phyloP scores from a whole-genome alignment of 2,888 invertebrate genomes.

The Eupelmus urozonus region DNA sequence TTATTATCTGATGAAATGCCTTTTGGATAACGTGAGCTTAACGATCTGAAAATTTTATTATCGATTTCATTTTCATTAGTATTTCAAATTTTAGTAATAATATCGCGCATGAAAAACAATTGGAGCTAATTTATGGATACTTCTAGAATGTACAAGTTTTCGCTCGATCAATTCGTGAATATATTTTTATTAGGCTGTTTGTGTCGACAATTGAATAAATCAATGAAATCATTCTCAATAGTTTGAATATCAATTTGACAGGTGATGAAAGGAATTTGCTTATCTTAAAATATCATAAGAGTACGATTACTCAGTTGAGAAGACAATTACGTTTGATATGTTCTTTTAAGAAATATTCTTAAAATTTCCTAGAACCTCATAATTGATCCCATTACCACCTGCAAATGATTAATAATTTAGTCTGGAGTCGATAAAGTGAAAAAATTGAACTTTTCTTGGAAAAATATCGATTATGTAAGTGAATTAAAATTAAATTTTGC shows the following conservation, averaged over 20 bases:
- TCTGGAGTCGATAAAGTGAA: too few relatives aligned
- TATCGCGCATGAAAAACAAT: too few relatives aligned
- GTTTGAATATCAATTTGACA: constrained; percentile 39
- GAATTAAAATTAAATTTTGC: too few relatives aligned
- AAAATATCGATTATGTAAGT: too few relatives aligned
- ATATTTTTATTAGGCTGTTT: background rate
- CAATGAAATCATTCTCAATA: background rate
- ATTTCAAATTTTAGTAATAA: too few relatives aligned
- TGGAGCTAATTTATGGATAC: too few relatives aligned
- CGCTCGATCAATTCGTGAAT: background rate
- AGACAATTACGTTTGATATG: background rate
- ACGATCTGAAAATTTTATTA: constrained; percentile 4
- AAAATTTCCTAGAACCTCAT: too few relatives aligned
- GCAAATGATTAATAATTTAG: too few relatives aligned
- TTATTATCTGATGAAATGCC: constrained; percentile 63
- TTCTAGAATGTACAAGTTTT: background rate
- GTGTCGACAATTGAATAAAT: constrained; percentile 18
- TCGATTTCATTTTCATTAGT: background rate
- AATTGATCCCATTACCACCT: too few relatives aligned
- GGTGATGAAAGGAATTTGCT: constrained; percentile 38
- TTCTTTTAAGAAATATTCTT: too few relatives aligned
- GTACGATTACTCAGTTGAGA: constrained; percentile 28
- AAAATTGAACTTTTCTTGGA: too few relatives aligned
- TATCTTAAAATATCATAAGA: background rate
- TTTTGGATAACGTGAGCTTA: constrained; percentile 72